Conservation (phyloP, 2,113 vertebrate genomes). For the Sapajus apella region DNA sequence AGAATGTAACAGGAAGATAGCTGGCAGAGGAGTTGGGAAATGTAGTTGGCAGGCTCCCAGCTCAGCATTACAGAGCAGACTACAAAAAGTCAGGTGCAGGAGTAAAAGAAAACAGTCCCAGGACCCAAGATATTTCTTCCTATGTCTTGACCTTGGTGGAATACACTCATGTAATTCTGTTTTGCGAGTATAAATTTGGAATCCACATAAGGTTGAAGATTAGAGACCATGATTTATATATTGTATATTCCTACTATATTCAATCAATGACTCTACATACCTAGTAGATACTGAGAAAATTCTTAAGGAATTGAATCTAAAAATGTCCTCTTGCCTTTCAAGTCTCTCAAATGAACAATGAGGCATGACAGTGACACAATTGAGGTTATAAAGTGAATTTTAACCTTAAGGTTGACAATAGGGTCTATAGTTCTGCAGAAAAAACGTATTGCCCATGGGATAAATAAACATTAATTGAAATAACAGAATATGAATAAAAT, state of each 20-base stretch:
- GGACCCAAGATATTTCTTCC: not conserved
- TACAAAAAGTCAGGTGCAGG: not conserved
- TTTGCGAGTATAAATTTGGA: not conserved
- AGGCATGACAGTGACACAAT: not conserved
- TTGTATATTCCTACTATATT: not conserved
- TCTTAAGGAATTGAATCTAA: not conserved
- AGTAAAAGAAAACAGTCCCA: not conserved
- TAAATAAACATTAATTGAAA: slow-evolving; percentile 35
- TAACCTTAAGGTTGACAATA: not conserved
- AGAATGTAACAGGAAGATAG: not conserved
- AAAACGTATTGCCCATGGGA: not conserved
- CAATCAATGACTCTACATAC: not conserved
- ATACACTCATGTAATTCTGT: not conserved
- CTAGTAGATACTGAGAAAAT: not conserved
- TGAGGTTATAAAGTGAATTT: slow-evolving; percentile 39
- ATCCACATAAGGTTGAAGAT: not conserved
- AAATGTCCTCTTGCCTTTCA: not conserved
- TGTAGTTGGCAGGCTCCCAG: not conserved
- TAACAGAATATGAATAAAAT: not conserved
- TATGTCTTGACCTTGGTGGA: not conserved
- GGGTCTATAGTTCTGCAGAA: not conserved
- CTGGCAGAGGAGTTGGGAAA: not conserved
- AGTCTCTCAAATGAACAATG: not conserved
- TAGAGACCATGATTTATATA: not conserved
- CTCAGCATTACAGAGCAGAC: not conserved